Evolutionary conservation across 2,888 invertebrate species (phyloP).

Genomic region (Mythimna loreyi): DNA sequence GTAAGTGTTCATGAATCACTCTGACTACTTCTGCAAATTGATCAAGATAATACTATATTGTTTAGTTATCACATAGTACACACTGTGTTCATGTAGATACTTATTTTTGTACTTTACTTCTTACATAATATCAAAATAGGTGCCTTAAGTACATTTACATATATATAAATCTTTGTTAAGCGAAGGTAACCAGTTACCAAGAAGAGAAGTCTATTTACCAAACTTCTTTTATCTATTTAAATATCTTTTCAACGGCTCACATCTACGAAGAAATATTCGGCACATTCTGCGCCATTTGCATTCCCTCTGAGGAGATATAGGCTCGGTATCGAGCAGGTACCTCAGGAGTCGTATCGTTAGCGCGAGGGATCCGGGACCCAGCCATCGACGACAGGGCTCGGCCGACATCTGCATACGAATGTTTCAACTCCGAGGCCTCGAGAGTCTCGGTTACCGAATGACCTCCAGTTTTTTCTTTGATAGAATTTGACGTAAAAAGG

Average conservation of each 20-base stretch:
- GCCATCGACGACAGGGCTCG: slow-evolving; percentile 41
- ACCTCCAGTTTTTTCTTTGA: slow-evolving; percentile 49
- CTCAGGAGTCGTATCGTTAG: slow-evolving; percentile 54
- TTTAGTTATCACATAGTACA: not conserved
- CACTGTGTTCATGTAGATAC: not conserved
- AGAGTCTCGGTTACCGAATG: slow-evolving; percentile 40
- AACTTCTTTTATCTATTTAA: slow-evolving; percentile 44
- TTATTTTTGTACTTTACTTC: not conserved
- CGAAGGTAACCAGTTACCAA: slow-evolving; percentile 2
- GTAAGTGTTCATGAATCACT: slow-evolving; percentile 30
- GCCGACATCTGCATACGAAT: slow-evolving; percentile 66
- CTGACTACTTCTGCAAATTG: slow-evolving; percentile 9
- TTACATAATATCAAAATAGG: not conserved
- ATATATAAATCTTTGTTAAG: not conserved
- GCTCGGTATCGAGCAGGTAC: slow-evolving; percentile 53
- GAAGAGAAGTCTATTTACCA: slow-evolving; percentile 25
- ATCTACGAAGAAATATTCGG: slow-evolving; percentile 41
- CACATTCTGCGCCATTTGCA: slow-evolving; percentile 57
- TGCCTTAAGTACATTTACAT: not conserved
- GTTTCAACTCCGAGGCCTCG: slow-evolving; percentile 48
- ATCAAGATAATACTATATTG: slow-evolving; percentile 8
- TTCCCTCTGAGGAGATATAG: slow-evolving; percentile 52
- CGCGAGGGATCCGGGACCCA: slow-evolving; percentile 37
- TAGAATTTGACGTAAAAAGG: slow-evolving; percentile 52
- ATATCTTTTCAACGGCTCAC: slow-evolving; percentile 54